Evolutionary conservation across 2,888 invertebrate species (phyloP).

Genomic region (Drosophila emarginata): DNA sequence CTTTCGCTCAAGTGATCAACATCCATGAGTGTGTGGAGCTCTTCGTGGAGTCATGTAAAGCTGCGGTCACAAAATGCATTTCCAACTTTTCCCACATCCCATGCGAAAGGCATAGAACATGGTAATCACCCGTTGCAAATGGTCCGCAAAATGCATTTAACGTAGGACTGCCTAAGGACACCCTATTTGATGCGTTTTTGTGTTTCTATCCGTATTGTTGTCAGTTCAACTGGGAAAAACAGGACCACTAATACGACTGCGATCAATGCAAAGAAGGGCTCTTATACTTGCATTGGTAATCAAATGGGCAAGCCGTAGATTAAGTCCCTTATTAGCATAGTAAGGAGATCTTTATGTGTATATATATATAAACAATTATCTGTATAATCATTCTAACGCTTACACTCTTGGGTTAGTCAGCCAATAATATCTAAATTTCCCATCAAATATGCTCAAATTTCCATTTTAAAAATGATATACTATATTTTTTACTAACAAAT

Average conservation of each 20-base stretch:
- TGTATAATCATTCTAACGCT: too few species aligned
- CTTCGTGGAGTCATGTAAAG: slow-evolving; percentile 12
- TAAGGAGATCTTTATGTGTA: background rate
- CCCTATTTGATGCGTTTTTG: slow-evolving; percentile 19
- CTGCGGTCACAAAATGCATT: slow-evolving; percentile 43
- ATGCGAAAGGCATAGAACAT: background rate
- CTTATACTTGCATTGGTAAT: background rate
- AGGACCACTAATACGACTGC: too few species aligned
- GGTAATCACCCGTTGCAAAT: slow-evolving; percentile 28
- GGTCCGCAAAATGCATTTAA: slow-evolving; percentile 35
- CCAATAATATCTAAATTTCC: too few species aligned
- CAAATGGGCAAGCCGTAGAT: background rate
- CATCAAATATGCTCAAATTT: too few species aligned
- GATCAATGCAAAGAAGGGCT: background rate
- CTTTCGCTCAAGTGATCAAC: slow-evolving; percentile 36
- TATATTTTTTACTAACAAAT: too few species aligned
- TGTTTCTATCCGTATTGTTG: slow-evolving; percentile 10
- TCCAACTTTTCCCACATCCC: slow-evolving; percentile 10
- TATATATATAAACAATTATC: too few species aligned
- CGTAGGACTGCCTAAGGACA: slow-evolving; percentile 23
- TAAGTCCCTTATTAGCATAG: background rate
- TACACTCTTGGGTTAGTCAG: too few species aligned
- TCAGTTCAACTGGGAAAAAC: background rate
- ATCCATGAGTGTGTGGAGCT: slow-evolving; percentile 16
- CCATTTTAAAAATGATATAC: too few species aligned